These are phyloP conservation scores for Cepphus grylle DNA, from an alignment of 2,113 vertebrate genomes.

Conservation along the genomic window DNA sequence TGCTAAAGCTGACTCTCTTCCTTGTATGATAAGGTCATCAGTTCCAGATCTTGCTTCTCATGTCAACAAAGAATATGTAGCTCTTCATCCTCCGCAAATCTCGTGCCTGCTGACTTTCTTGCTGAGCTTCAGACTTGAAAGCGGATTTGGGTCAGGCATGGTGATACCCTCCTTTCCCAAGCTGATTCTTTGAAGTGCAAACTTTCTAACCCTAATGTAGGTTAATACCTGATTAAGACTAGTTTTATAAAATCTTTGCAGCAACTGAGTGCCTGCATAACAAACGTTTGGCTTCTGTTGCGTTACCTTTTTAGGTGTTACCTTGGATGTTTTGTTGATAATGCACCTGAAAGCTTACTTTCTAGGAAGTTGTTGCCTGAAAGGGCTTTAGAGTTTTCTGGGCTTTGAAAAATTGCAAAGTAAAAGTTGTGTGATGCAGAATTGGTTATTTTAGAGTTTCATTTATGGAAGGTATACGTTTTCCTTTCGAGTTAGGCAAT, in stretches of 20 bases:
- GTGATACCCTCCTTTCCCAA: not conserved
- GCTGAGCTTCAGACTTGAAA: not conserved
- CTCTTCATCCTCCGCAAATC: not conserved
- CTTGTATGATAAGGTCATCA: not conserved
- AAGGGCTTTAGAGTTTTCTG: not conserved
- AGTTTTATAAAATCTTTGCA: not conserved
- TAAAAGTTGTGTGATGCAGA: not conserved
- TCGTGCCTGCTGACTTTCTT: not conserved
- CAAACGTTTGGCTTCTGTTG: not conserved
- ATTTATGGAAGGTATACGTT: not conserved
- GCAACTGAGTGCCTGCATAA: not conserved
- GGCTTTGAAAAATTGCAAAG: not conserved
- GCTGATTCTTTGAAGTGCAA: not conserved
- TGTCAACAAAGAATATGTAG: not conserved
- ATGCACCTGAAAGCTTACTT: not conserved
- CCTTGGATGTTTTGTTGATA: not conserved
- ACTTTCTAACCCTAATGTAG: not conserved
- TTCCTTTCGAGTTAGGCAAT: not conserved
- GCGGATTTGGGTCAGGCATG: not conserved
- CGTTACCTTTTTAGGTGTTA: not conserved
- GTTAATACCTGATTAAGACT: not conserved
- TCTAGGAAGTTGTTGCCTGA: not conserved
- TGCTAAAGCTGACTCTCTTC: not conserved
- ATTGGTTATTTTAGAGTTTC: not conserved
- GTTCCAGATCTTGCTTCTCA: not conserved